phyloP scores from a whole-genome alignment of 2,113 vertebrate genomes.

The Hepsetus odoe region DNA sequence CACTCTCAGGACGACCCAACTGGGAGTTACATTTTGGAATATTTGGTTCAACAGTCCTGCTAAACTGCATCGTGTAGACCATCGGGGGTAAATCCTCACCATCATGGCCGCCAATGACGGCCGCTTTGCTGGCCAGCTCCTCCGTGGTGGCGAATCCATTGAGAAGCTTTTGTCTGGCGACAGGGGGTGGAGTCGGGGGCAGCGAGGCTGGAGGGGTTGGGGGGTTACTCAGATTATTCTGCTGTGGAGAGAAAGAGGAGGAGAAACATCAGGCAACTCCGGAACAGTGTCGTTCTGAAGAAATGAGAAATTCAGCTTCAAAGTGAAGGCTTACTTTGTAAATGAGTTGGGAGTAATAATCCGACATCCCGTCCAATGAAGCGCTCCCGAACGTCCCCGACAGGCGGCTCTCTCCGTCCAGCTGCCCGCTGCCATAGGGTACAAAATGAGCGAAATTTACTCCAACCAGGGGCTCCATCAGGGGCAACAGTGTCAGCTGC shows the following conservation, averaged over 20 bases:
- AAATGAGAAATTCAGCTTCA: no score
- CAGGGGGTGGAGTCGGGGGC: constrained; percentile 93
- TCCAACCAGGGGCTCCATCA: constrained; percentile 94
- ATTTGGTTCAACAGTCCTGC: no score
- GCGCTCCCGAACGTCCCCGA: constrained; percentile 91
- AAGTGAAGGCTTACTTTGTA: constrained; percentile 75
- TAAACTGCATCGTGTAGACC: no score
- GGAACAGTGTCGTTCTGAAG: no score
- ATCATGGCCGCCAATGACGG: constrained; percentile 79
- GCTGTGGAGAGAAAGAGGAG: constrained; percentile 70
- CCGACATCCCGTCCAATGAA: constrained; percentile 88
- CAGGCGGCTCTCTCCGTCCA: constrained; percentile 86
- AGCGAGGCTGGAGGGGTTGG: constrained; percentile 96
- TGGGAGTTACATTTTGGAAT: no score
- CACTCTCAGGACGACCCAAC: no score
- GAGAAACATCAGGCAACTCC: constrained; percentile 15
- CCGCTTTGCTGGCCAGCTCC: constrained; percentile 88
- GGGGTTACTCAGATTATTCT: constrained; percentile 98
- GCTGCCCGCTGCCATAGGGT: constrained; percentile 87
- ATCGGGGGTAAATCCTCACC: no score
- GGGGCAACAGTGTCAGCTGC: constrained; percentile 91
- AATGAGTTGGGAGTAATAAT: constrained; percentile 96
- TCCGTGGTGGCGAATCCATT: constrained; percentile 94
- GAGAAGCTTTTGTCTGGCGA: constrained; percentile 89
- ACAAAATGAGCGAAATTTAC: constrained; percentile 92